Evolutionary conservation across 2,797 vertebrate species (phyloP).

Genomic region (Sebastes goodei): DNA sequence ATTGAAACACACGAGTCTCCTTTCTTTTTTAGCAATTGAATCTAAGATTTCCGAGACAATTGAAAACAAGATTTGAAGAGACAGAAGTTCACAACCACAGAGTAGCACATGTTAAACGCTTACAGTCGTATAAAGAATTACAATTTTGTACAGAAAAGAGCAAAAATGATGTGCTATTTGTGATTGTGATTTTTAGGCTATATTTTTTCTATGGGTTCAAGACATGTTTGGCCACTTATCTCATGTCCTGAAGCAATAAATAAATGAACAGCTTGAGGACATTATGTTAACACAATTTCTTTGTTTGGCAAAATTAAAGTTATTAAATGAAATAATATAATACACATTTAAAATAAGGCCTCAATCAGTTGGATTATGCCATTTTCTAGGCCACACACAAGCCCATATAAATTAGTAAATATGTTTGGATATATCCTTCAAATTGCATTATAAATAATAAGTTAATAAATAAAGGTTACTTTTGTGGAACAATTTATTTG

Average conservation of each 20-base stretch:
- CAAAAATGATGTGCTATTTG: neutral
- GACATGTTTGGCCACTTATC: neutral
- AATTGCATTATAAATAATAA: neutral
- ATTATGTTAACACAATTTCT: neutral
- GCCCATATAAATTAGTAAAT: neutral
- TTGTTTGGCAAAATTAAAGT: neutral
- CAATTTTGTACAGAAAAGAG: neutral
- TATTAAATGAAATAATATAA: neutral
- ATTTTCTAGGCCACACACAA: too few relatives aligned
- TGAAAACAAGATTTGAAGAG: neutral
- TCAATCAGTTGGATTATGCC: neutral
- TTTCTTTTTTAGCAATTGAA: neutral
- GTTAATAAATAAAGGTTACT: neutral
- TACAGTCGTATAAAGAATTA: neutral
- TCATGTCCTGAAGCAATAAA: neutral
- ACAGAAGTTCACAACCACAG: neutral
- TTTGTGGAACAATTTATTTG: neutral
- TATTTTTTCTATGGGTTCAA: neutral
- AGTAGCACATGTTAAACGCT: neutral
- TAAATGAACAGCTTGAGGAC: neutral
- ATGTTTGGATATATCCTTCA: neutral
- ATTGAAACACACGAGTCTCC: neutral
- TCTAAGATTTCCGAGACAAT: neutral
- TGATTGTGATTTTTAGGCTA: neutral
- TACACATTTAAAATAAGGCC: neutral